Evolutionary conservation across 2,797 vertebrate species (phyloP), one percentile per base, ranked within the genome.

Genomic region (Lutjanus campechanus): DNA sequence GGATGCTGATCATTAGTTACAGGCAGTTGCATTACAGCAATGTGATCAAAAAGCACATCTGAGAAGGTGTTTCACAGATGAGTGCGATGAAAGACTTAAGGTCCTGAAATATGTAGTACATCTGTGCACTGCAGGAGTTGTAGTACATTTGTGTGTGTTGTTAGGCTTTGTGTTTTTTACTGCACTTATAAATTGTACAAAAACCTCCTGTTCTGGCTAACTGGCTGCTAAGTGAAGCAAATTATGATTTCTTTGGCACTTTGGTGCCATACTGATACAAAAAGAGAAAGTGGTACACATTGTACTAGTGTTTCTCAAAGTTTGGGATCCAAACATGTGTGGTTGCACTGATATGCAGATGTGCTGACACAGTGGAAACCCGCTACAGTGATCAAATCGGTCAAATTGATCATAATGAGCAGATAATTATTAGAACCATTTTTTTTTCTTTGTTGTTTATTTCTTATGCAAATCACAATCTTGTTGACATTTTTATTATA

Each of bases 21-120:
- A 83, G 47, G 61, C 75, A 79, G 69, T 76, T 86, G 56, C 54
- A 7, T 72, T 69, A 49, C 62, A 73, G 63, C 22, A 54, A 36
- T 74, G 50, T 75, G 75, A 90, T 88, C 64, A 88, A 73, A 88
- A 87, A 71, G 16, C 68, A 73, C 55, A 62, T 80, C 51, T 77
- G 51, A 84, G 69, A 72, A 69, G 22, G 67, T 74, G 76, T 77
- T 87, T 88, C 75, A 84, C 69, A 81, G 66, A 76, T 69, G 44
- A 65, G 25, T 65, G 41, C 47, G 68, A 65, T 82, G 73, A 67
- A 77, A 78, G 58, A 69, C 29, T 64, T 41, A 61, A 73, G 70
- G 62, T 77, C 12, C 40, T 58, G 8, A 36, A 64, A 85, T 74
- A 49, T 73, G 40, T 60, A 59, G 63, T 50, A 54, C 70, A 69